Base-by-base conservation (phyloP, 2,797 vertebrate genomes). In the Synanceia verrucosa region DNA sequence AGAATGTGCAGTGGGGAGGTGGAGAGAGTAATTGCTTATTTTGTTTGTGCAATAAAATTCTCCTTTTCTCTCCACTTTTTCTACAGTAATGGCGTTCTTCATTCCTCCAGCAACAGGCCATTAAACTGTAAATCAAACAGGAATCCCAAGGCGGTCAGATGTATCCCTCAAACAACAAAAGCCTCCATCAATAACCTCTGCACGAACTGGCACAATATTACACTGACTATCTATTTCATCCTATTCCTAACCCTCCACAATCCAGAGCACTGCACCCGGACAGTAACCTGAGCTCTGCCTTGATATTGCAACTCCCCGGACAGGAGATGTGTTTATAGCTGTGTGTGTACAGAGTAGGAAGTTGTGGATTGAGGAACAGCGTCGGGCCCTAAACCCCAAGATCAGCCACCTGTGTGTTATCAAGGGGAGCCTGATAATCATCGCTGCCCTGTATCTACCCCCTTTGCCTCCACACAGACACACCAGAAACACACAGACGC, bases 331-430 rank as follows among this genome's bases (percentile, higher is more conserved):
- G 81, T 86, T 85, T 88, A 75, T 82, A 73, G 52, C 63, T 71
- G 52, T 59, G 58, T 68, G 59, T 70, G 64, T 59, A 16, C 47
- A 79, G 44, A 73, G 65, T 78, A 86, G 86, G 83, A 88, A 88
- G 78, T 75, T 39, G 83, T 79, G 85, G 88, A 84, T 76, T 72
- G 75, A 73, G 79, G 81, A 84, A 73, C 84, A 87, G 80, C 75
- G 41, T 85, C 79, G 83, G 82, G 78, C 73, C 11, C 65, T 88
- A 91, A 91, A 53, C 83, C 73, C 73, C 7, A 33, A 88, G 89
- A 91, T 91, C 88, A 89, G 80, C 89, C 89, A 93, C 91, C 88
- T 93, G 91, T 90, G 76, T 88, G 88, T 90, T 87, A 89, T 91
- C 86, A 86, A 86, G 74, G 71, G 70, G 62, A 88, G 82, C 65